phyloP scores from a whole-genome alignment of 2,113 vertebrate species.

The Rissa tridactyla region DNA sequence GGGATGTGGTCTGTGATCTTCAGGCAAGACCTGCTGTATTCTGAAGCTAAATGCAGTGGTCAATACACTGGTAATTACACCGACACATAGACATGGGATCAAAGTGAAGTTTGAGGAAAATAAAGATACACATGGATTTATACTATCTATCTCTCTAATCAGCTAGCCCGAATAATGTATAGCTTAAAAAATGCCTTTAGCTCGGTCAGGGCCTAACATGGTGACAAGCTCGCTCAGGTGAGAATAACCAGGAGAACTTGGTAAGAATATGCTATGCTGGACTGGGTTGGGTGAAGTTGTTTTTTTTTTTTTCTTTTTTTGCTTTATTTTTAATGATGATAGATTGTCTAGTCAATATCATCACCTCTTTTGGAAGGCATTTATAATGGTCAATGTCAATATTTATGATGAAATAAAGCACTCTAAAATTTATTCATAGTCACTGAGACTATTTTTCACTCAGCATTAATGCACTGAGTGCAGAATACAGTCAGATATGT shows the following conservation, averaged over 20 bases:
- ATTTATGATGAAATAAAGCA: constrained; percentile 32
- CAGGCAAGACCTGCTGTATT: not conserved
- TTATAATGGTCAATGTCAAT: constrained; percentile 28
- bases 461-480: not conserved
- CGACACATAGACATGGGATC: no score
- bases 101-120: not conserved
- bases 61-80: not conserved
- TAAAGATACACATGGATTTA: not conserved
- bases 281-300: not conserved
- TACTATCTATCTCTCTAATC: not conserved
- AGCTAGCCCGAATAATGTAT: not conserved
- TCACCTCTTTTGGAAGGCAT: not conserved
- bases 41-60: not conserved
- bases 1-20: not conserved
- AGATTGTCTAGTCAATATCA: not conserved
- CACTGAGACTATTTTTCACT: constrained; percentile 22
- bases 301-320: not conserved
- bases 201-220: not conserved
- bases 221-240: not conserved
- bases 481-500: not conserved
- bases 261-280: not conserved
- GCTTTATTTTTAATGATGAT: not conserved
- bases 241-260: not conserved
- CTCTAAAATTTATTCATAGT: not conserved
- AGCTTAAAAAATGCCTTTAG: not conserved